Evolutionary conservation across 1,140 invertebrate species (phyloP), one percentile per base, ranked within the genome.

Genomic region (Orius insidiosus): DNA sequence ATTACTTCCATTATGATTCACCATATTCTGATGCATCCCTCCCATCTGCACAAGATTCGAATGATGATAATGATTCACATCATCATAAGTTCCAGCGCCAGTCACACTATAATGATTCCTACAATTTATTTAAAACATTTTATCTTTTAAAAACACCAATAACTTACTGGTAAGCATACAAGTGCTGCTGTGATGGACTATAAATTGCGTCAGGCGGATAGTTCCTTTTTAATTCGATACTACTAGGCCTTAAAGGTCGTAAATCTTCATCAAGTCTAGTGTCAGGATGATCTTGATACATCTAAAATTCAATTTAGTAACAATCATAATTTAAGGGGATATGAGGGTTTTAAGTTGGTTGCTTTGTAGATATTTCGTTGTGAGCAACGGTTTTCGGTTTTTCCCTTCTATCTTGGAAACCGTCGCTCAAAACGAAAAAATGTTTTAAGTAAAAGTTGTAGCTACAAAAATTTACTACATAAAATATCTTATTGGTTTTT

Each of bases 181-280:
- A 16, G 24, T 53, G 49, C 24, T 48, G 43, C 16, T 47, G 38
- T 10, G 41, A 43, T 18, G 57, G 56, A 44, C 54, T 55, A 44
- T 56, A 56, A 18, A 55, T 60, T 11, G 59, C 56, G 10, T 63
- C 66, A 54, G 71, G 67, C 14, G 69, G 70, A 58, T 80, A 80
- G 53, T 70, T 77, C 46, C 75, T 63, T 52, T 73, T 66, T 30
- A 84, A 62, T 58, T 84, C 80, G 48, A 85, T 80, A 36, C 80
- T 83, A 59, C 77, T 82, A 5, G 81, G 81, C 53, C 80, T 64
- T 2, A 75, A 68, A 10, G 78, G 78, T 14, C 38, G 11, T 36
- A 36, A 15, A 18, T 40, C 38, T 40, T 40, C 38, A 18, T 40
- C 38, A 13, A 15, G 11, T 15, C 13, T 24, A 4, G 24, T 24